phyloP scores from a whole-genome alignment of 2,797 vertebrate species.

The Dermochelys coriacea region DNA sequence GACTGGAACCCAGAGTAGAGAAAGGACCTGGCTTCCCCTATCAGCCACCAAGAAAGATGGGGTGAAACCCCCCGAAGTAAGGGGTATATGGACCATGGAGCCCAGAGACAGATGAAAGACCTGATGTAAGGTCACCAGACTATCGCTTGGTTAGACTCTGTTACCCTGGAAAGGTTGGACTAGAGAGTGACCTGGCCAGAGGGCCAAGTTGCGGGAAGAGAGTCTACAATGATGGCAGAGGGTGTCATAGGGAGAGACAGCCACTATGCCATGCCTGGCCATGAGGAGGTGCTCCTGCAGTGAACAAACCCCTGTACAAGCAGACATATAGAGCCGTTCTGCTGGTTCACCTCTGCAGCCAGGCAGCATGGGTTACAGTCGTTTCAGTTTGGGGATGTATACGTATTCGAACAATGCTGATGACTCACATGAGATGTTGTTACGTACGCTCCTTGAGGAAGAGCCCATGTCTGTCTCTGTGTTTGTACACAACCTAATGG shows the following conservation, averaged over 20 bases:
- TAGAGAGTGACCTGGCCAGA: background rate
- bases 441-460: background rate
- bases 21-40: background rate
- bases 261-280: background rate
- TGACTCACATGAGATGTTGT: background rate
- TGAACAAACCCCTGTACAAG: background rate
- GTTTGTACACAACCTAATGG: too few species aligned
- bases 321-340: too few species aligned
- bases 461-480: too few species aligned
- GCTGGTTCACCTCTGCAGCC: too few species aligned
- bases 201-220: background rate
- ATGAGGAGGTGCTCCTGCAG: background rate
- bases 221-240: background rate
- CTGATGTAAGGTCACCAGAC: background rate
- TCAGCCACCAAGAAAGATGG: background rate
- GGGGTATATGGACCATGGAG: background rate
- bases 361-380: background rate
- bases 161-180: background rate
- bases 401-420: background rate
- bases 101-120: background rate
- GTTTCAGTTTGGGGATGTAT: background rate
- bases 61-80: background rate
- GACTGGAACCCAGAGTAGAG: background rate
- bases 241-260: background rate
- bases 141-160: background rate